Percentiles rank a stretch among this genome's conserved stretches.
phyloP scores from a whole-genome alignment of 1,140 invertebrate species.

The Varroa destructor region DNA sequence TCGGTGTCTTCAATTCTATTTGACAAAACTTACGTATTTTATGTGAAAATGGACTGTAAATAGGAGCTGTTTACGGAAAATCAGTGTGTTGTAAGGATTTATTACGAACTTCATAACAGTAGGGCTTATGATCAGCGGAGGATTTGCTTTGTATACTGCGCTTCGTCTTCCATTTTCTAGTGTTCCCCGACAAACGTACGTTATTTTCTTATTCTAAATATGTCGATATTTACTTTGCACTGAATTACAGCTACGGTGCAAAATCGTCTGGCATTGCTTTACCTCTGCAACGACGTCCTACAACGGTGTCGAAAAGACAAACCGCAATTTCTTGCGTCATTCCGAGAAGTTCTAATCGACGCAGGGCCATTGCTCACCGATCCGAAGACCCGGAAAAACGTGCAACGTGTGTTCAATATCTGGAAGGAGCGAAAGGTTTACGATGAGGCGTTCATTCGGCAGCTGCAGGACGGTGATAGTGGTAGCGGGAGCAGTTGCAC shows the following conservation, averaged over 20 bases:
- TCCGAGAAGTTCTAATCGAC: conserved; percentile 2
- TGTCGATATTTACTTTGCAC: neutral
- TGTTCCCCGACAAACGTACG: too few species aligned
- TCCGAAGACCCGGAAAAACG: conserved; percentile 8
- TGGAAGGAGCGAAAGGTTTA: conserved; percentile 25
- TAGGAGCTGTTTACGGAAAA: too few species aligned
- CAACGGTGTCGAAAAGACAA: conserved; percentile 8
- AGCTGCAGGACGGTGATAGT: neutral
- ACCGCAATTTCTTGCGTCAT: conserved; percentile 15
- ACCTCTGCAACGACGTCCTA: conserved; percentile 24
- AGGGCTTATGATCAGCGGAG: too few species aligned
- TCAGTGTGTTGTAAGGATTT: too few species aligned
- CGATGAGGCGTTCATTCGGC: conserved; percentile 19
- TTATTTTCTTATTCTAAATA: too few species aligned
- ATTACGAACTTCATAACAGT: too few species aligned
- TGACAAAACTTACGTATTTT: too few species aligned
- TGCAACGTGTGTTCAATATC: conserved; percentile 5
- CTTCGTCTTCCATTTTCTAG: too few species aligned
- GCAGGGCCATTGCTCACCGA: neutral
- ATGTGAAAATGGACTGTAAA: too few species aligned
- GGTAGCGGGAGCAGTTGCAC: too few species aligned
- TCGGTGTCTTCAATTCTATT: too few species aligned
- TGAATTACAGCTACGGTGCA: conserved; percentile 9
- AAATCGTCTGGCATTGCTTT: conserved; percentile 11
- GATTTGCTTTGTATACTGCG: too few species aligned